Base-by-base conservation (phyloP, 92 coral and sea anemone genomes). In the Palythoa caribaeorum region DNA sequence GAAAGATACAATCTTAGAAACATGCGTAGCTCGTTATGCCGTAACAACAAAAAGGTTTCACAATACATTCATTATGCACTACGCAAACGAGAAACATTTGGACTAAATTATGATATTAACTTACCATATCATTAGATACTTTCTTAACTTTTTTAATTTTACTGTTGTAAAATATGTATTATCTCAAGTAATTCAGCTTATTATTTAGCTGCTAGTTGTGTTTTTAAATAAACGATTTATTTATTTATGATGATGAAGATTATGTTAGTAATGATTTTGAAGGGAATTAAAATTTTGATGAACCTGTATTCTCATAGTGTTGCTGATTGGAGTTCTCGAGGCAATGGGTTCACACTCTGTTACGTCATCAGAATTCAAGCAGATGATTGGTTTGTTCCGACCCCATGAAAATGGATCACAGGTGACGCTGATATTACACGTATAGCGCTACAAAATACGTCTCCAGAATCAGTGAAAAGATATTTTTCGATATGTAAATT, bases 331-430 rank as follows among this genome's bases (percentile, higher is more conserved):
- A 38, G 91, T 94, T 51, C 88, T 97, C 59, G 99, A 97, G 78
- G 97, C 91, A 5, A 87, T 97, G 57, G 99, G 99, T 20, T 93
- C 95, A 7, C 96, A 92, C 77, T 97, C 99, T 37, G 98, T 97
- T 84, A 94, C 92, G 9, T 91, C 99, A 70, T 69, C 86, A 68
- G 99, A 97, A 79, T 93, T 97, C 72, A 96, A 95, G 50, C 95
- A 92, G 87, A 86, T 97, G 92, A 95, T 97, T 83, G 92, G 94
- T 55, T 87, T 97, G 66, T 92, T 97, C 50, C 70, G 92, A 79
- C 98, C 99, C 40, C 87, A 88, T 8, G 93, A 89, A 73, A 83
- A 92, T 84, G 98, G 93, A 63, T 65, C 91, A 50, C 93, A 93
- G 94, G 99, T 96, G 39, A 51, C 88, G 51, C 14, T 77, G 9